Evolutionary conservation across 2,113 vertebrate species (phyloP), one percentile per base, ranked within the genome.

Genomic region (Diphyllodes magnificus): DNA sequence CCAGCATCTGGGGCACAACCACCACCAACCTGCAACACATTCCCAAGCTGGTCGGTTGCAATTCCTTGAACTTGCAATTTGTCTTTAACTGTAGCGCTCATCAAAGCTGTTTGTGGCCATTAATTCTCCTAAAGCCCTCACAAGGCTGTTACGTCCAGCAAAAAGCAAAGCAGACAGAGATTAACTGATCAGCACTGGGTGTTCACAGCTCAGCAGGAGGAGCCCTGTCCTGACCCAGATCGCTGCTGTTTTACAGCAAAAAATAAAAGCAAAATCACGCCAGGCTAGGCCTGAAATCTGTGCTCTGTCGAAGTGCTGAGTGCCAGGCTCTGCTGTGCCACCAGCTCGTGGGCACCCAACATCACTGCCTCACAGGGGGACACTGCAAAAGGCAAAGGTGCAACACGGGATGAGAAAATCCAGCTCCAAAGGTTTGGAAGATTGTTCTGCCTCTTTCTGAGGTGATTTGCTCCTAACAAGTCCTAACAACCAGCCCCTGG

Each of bases 341-440:
- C 40, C 3, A 5, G 30, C 40, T 54, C 1, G 0, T 11, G 40
- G 33, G 40, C 13, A 51, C 42, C 11, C 56, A 45, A 1, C 31
- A 44, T 20, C 3, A 0, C 50, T 57, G 61, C 35, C 84, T 65
- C 28, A 24, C 33, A 9, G 8, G 4, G 18, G 8, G 13, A 15
- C 54, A 22, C 23, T 35, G 37, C 35, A 47, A 42, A 54, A 51
- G 75, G 22, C n/a, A 88, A 11, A 71, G 25, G 13, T 15, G 37
- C 30, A 53, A 40, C 7, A 2, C 2, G 33, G 53, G 45, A n/a
- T 22, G 28, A n/a, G 6, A 87, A 69, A 82, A 81, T 14, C 7
- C 24, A 81, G 12, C 13, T 49, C 45, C 37, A 37, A 61, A 77
- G 2, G 5, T 50, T 61, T 66, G 64, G 35, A 30, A 65, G 15